Evolutionary conservation across 2,888 invertebrate species (phyloP).

Genomic region (Drosophila nr. perissopoda): DNA sequence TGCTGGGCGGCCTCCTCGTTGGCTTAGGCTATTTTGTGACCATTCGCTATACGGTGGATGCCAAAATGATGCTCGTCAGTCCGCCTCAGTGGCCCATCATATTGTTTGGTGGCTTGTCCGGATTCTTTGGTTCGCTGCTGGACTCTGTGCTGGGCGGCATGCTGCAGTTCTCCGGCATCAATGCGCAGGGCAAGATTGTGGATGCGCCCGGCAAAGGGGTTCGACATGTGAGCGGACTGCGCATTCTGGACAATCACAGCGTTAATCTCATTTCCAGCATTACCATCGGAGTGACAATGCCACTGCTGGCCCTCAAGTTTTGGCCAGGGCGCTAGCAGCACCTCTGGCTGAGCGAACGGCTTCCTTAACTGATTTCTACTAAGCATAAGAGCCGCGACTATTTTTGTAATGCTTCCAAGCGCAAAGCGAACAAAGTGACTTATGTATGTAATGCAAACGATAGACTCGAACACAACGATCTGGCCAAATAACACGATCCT

Average conservation of each 20-base stretch:
- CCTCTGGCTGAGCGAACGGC: background rate
- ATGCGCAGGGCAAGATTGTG: constrained; percentile 89
- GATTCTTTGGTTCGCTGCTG: constrained; percentile 91
- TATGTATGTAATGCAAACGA: constrained; percentile 43
- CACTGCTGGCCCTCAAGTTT: constrained; percentile 87
- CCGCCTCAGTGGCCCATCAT: constrained; percentile 93
- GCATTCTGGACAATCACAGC: constrained; percentile 93
- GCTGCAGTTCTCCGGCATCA: constrained; percentile 93
- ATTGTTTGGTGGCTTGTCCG: constrained; percentile 89
- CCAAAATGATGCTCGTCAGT: constrained; percentile 86
- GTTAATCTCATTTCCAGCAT: constrained; percentile 94
- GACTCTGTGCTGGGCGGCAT: constrained; percentile 95
- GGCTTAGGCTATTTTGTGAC: constrained; percentile 90
- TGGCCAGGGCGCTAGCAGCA: constrained; percentile 85
- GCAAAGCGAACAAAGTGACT: constrained; percentile 51
- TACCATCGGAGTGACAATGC: constrained; percentile 89
- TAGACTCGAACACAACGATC: constrained; percentile 48
- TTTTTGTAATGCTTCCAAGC: constrained; percentile 40
- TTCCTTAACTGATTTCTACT: background rate
- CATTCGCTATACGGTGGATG: constrained; percentile 88
- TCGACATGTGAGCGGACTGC: constrained; percentile 90
- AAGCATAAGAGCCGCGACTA: constrained; percentile 23
- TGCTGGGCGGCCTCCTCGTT: constrained; percentile 86
- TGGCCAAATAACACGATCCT: constrained; percentile 6
- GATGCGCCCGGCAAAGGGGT: constrained; percentile 89